phyloP scores from a whole-genome alignment of 1,140 invertebrate genomes.

The Drosophila pruinosa region DNA sequence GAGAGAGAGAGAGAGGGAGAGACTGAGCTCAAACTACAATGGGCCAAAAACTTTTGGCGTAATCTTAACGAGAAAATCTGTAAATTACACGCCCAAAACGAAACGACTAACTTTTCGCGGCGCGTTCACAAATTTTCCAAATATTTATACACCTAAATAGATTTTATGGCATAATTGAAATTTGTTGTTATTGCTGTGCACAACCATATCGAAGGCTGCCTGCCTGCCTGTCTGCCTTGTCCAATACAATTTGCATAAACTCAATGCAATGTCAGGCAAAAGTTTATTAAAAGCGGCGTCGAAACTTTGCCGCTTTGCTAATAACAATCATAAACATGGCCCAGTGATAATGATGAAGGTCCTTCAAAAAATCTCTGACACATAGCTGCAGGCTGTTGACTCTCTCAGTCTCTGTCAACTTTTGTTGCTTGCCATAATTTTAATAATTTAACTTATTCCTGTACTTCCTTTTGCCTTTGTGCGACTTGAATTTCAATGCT shows the following conservation, averaged over 20 bases:
- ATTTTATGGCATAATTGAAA: constrained; percentile 81
- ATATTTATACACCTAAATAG: constrained; percentile 81
- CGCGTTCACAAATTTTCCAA: constrained; percentile 62
- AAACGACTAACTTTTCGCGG: constrained; percentile 27
- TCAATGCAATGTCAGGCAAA: constrained; percentile 60
- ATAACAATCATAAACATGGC: constrained; percentile 56
- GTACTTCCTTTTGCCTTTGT: constrained; percentile 35
- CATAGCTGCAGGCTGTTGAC: constrained; percentile 53
- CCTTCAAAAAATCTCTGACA: constrained; percentile 59
- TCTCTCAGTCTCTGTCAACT: constrained; percentile 11
- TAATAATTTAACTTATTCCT: constrained; percentile 51
- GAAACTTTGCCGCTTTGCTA: constrained; percentile 48
- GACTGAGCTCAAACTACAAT: constrained; percentile 49
- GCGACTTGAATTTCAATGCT: constrained; percentile 51
- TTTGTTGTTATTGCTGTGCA: constrained; percentile 61
- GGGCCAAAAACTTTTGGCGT: constrained; percentile 52
- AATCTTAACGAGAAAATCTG: constrained; percentile 80
- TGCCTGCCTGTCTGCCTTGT: not conserved
- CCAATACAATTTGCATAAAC: constrained; percentile 67
- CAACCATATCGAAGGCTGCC: constrained; percentile 6
- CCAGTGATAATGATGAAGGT: constrained; percentile 62
- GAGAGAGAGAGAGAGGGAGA: no score
- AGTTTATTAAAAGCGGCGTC: constrained; percentile 72
- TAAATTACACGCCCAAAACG: constrained; percentile 66
- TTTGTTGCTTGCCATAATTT: constrained; percentile 60